phyloP scores from a whole-genome alignment of 1,140 invertebrate genomes.

The Andrena cerasifolii region DNA sequence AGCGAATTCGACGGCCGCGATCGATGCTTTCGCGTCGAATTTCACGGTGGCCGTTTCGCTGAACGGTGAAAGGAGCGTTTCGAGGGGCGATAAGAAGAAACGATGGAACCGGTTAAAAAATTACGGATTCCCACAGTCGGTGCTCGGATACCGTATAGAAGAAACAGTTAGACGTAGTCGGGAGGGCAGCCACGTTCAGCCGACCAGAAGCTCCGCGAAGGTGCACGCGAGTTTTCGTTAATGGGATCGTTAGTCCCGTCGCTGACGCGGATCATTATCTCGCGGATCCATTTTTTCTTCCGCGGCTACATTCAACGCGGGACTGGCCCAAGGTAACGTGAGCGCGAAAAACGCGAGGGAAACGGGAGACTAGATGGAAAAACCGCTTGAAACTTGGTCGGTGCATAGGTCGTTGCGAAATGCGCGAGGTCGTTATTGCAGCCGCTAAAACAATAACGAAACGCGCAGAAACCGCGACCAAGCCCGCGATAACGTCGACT shows the following conservation, averaged over 20 bases:
- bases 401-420: constrained; percentile 14
- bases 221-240: constrained; percentile 17
- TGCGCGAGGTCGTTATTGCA: constrained; percentile 1
- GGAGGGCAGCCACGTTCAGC: constrained; percentile 10
- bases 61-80: constrained; percentile 49
- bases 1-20: neutral
- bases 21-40: constrained; percentile 13
- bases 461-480: constrained; percentile 1
- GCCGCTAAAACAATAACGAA: constrained; percentile 7
- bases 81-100: constrained; percentile 50
- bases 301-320: neutral
- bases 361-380: neutral
- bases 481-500: neutral
- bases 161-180: constrained; percentile 59
- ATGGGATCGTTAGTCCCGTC: neutral
- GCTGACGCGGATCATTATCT: neutral
- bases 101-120: constrained; percentile 74
- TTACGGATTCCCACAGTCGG: constrained; percentile 64
- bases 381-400: neutral
- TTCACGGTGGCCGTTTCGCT: constrained; percentile 33
- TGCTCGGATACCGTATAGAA: constrained; percentile 63
- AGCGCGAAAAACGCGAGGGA: constrained; percentile 1
- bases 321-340: neutral
- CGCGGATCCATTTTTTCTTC: neutral
- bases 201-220: constrained; percentile 15